Percentiles rank a stretch among this genome's conserved stretches.
Conservation (phyloP, 2,113 vertebrate species). For the Siphamia tubifer region DNA sequence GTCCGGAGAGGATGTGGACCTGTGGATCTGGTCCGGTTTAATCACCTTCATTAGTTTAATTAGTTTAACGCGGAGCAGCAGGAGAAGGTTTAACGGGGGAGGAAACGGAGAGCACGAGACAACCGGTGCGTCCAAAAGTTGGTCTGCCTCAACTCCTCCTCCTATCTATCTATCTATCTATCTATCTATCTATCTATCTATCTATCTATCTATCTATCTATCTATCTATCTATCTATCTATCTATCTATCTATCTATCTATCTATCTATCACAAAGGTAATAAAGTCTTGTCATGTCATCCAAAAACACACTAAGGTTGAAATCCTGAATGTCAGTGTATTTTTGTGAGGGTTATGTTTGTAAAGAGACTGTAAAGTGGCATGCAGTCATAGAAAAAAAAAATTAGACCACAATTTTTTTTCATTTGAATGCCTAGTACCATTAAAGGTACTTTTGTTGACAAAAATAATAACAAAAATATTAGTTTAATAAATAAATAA, state of each 20-base stretch:
- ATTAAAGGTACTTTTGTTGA: too few species aligned
- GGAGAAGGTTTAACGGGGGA: conserved; percentile 4
- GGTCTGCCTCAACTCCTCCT: neutral
- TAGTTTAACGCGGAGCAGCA: conserved; percentile 22
- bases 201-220: neutral
- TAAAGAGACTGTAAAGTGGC: too few species aligned
- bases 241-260: neutral
- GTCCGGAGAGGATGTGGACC: conserved; percentile 1
- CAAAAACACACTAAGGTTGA: too few species aligned
- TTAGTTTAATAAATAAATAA: too few species aligned
- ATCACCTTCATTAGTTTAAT: conserved; percentile 32
- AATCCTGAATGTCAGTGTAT: too few species aligned
- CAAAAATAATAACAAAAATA: too few species aligned
- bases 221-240: neutral
- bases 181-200: neutral
- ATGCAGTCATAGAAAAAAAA: too few species aligned
- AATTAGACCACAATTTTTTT: too few species aligned
- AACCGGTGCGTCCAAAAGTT: conserved; percentile 1
- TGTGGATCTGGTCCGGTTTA: neutral
- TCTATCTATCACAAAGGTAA: too few species aligned
- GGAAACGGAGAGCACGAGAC: neutral
- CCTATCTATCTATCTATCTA: neutral
- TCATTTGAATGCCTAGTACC: too few species aligned
- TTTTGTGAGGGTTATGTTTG: too few species aligned
- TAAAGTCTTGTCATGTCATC: too few species aligned